Evolutionary conservation across 2,888 invertebrate species (phyloP).

Genomic region (Chaetoderma sp.): DNA sequence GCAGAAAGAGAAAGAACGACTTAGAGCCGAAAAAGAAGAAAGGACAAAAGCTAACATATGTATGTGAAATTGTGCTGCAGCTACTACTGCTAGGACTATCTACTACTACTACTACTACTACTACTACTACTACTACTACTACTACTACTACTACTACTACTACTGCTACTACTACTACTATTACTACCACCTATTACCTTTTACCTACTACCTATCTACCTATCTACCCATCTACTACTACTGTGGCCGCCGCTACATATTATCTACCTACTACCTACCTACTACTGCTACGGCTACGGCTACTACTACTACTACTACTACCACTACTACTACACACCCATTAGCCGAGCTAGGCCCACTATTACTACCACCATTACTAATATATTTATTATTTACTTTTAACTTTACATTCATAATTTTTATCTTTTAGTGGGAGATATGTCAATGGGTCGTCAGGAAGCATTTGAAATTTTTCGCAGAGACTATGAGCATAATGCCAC

Average conservation of each 20-base stretch:
- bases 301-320: too few species aligned
- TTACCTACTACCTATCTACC: too few species aligned
- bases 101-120: neutral
- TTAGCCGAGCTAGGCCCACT: too few species aligned
- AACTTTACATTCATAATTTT: neutral
- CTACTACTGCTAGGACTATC: neutral
- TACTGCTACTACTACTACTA: too few species aligned
- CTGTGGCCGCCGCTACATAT: neutral
- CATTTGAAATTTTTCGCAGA: conserved; percentile 67
- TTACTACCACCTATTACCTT: too few species aligned
- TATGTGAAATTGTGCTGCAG: too few species aligned
- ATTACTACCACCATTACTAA: neutral
- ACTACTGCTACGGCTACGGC: too few species aligned
- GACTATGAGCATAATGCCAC: conserved; percentile 60
- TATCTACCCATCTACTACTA: too few species aligned
- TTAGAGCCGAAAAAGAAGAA: conserved; percentile 38
- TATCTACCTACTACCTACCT: neutral
- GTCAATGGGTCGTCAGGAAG: conserved; percentile 68
- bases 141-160: too few species aligned
- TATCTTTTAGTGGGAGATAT: conserved; percentile 64
- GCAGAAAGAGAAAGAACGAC: conserved; percentile 1
- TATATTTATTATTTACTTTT: neutral
- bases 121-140: too few species aligned
- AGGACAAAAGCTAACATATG: conserved; percentile 57
- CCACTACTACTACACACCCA: too few species aligned